Evolutionary conservation across 23 tunicate species (phyloP), one percentile per base, ranked within the genome.

Genomic region (Halocynthia roretzi): DNA sequence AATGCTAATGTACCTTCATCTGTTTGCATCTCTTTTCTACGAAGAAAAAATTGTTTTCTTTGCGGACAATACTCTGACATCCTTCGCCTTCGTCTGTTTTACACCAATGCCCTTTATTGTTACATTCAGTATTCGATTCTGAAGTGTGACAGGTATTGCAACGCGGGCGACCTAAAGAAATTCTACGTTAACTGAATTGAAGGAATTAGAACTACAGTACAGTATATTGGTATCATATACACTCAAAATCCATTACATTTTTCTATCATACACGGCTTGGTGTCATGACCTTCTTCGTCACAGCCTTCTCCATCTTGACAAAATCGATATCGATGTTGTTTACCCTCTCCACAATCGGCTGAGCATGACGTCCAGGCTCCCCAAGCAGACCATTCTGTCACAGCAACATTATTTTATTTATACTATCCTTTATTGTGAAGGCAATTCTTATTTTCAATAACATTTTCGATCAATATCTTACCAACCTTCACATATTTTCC

Each of bases 11-110:
- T 71, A 75, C 80, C 66, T 75, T 58, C 14, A 75, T 22, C 48
- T 75, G 80, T 56, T 75, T 75, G 66, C 80, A 75, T 75, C 80
- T 58, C 48, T 75, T 75, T 50, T 75, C 80, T 12, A 75, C 80
- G 14, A 52, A 75, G 22, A 53, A n/a, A 7, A n/a, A 54, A 8
- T 22, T 44, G 51, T 75, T 75, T 56, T 75, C 80, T 21, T 56
- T 75, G 6, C 80, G 57, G 7, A 75, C 80, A 55, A 75, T 55
- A 55, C 48, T 75, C 80, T 75, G 80, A 67, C 80, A 75, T 8
- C 80, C 80, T 51, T 75, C 80, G 8, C 80, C 80, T n/a, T 56
- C 80, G 57, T 18, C 51, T 12, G 61, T 60, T 56, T 52, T 75
- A 60, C 80, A 75, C 50, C 52, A 56, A 10, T 75, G n/a, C 4